Evolutionary conservation across 2,888 invertebrate genomes (phyloP).

Genomic region (Tillus elongatus): DNA sequence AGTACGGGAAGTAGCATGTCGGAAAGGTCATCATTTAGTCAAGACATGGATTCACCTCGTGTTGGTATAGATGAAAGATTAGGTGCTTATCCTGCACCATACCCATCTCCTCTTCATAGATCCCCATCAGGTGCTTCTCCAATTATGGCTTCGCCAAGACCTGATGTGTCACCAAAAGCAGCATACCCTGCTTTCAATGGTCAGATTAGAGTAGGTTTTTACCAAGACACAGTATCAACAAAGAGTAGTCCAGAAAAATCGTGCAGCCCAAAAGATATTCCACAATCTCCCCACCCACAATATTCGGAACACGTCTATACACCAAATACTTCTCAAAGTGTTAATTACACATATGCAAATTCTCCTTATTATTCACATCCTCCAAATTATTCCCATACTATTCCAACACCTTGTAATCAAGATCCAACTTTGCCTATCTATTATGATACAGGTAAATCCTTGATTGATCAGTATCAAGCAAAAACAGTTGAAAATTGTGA

Average conservation of each 20-base stretch:
- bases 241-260: slow-evolving; percentile 79
- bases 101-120: slow-evolving; percentile 62
- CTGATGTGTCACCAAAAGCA: slow-evolving; percentile 57
- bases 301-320: slow-evolving; percentile 50
- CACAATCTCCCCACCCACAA: slow-evolving; percentile 49
- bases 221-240: slow-evolving; percentile 77
- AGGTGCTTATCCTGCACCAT: slow-evolving; percentile 59
- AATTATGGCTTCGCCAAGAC: slow-evolving; percentile 58
- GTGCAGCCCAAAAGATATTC: slow-evolving; percentile 68
- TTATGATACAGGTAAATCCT: slow-evolving; percentile 52
- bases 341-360: slow-evolving; percentile 33
- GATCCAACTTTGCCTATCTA: slow-evolving; percentile 33
- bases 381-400: slow-evolving; percentile 40
- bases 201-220: slow-evolving; percentile 78
- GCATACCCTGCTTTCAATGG: slow-evolving; percentile 67
- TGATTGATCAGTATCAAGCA: slow-evolving; percentile 40
- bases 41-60: slow-evolving; percentile 65
- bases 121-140: slow-evolving; percentile 62
- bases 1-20: slow-evolving; percentile 75
- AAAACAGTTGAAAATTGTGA: slow-evolving; percentile 38
- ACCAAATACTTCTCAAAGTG: slow-evolving; percentile 43
- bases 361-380: slow-evolving; percentile 37
- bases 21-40: slow-evolving; percentile 69
- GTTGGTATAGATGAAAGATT: slow-evolving; percentile 52
- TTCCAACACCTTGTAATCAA: slow-evolving; percentile 43